Base-by-base conservation (phyloP, 2,888 invertebrate species). In the Dinocampus coccinellae region DNA sequence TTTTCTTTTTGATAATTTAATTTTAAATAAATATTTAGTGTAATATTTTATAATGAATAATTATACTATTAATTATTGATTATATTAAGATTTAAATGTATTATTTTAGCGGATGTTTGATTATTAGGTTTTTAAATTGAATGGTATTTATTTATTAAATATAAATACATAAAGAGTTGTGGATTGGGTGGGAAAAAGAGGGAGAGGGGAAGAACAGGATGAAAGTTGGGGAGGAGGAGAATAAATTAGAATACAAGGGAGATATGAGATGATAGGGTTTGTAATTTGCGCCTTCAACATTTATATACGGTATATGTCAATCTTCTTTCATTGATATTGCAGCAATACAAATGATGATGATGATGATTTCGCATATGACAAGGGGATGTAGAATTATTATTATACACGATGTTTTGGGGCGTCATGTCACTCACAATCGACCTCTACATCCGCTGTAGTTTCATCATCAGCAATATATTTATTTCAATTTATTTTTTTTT, bases 381-480 rank as follows among this genome's bases (percentile, higher is more conserved):
- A 26, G 10, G 26, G 29, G 26, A 22, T 6, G 29, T 3, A 26
- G 26, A 29, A n/a, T 57, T 57, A 26, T 57, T 57, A 26, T 24
- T 26, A n/a, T 57, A 26, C 57, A 2, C 7, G n/a, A 26, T 29
- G 13, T 26, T 57, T 24, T 29, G n/a, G 55, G 47, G 61, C 57
- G 73, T 71, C 52, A 75, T 70, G 76, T 77, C 77, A 75, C 67
- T 75, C 77, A 76, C 72, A 75, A 76, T 76, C 74, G 72, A 69
- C 74, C 72, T 71, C 69, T 10, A 47, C 52, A 65, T 57, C 33
- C 70, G 53, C 67, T 63, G n/a, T n/a, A 39, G n/a, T 39, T 39
- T 39, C 39, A 39, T 39, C 39, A 3, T n/a, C 39, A 39, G n/a
- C 39, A 39, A n/a, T n/a, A 39, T n/a, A 39, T 3, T 39, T n/a